Base-by-base conservation (phyloP, 2,888 invertebrate genomes). In the Perizoma flavofasciatum region DNA sequence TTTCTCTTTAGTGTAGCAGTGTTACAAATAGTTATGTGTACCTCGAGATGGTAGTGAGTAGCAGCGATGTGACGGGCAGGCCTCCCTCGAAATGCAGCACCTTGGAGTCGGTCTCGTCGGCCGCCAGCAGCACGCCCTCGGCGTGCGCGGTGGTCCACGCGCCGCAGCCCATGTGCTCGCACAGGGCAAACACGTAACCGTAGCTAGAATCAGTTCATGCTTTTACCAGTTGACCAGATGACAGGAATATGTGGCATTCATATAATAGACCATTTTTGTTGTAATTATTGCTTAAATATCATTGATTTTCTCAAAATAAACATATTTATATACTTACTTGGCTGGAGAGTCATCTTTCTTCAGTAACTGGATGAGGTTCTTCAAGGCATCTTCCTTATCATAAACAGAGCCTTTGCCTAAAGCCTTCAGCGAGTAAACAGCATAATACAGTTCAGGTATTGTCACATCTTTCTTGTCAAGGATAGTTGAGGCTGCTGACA, bases 51-150 rank as follows among this genome's bases (percentile, higher is more conserved):
- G 94, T 94, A 10, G 93, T 92, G 1, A 95, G 85, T 37, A 95
- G 75, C 37, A 94, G 78, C 0, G 95, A 94, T 0, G 97, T 97
- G 48, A 96, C 95, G 3, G 96, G 96, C 52, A 98, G 92, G 6
- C 97, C 97, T 37, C 97, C 97, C 84, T 99, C 99, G 86, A 98
- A 99, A 90, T 98, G 97, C 64, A 98, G 90, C 73, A 96, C 95
- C 75, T 95, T 95, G 8, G 96, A 96, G 87, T 98, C 97, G 5
- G 97, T 96, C 93, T 99, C 98, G 88, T 99, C 99, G 2, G 98
- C 98, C 78, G 98, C 98, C 4, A 97, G 95, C 61, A 99, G 93
- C n/a, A 97, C 96, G 81, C 98, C 98, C 86, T 98, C 98, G 33
- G 98, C 95, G 55, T 97, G 95, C 61, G 96, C 95, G 46, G 94